phyloP scores from a whole-genome alignment of 2,113 vertebrate genomes.

The Manacus vitellinus region DNA sequence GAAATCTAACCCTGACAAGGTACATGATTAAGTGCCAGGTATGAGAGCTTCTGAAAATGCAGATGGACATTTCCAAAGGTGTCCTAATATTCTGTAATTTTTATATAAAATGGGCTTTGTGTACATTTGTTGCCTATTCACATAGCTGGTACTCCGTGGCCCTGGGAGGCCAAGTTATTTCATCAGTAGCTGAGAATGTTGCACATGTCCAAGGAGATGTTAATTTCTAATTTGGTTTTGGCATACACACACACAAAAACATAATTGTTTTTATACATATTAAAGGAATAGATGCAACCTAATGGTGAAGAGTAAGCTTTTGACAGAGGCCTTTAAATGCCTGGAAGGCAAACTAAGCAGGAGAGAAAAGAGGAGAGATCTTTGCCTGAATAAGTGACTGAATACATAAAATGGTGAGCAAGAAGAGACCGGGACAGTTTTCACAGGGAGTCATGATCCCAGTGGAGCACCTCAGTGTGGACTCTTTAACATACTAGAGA shows the following conservation, averaged over 20 bases:
- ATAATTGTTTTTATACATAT: background rate
- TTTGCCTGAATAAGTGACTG: background rate
- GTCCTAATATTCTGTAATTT: background rate
- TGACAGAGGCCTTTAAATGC: background rate
- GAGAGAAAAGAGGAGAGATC: background rate
- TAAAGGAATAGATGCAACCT: background rate
- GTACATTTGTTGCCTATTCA: background rate
- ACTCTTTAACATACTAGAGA: background rate
- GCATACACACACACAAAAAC: background rate
- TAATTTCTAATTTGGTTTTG: background rate
- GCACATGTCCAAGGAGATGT: background rate
- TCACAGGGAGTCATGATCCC: background rate
- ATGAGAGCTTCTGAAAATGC: background rate
- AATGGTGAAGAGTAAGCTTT: background rate
- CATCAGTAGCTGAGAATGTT: background rate
- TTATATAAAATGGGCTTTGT: background rate
- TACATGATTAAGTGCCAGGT: background rate
- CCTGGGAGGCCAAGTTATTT: background rate
- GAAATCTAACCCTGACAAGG: background rate
- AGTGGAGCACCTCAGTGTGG: background rate
- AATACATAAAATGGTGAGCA: background rate
- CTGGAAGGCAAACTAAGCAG: background rate
- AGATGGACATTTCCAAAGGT: background rate
- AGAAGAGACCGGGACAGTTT: background rate
- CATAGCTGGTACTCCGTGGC: background rate